These are phyloP conservation scores for Erynnis tages DNA, from an alignment of 2,888 invertebrate genomes.

Conservation along the genomic window DNA sequence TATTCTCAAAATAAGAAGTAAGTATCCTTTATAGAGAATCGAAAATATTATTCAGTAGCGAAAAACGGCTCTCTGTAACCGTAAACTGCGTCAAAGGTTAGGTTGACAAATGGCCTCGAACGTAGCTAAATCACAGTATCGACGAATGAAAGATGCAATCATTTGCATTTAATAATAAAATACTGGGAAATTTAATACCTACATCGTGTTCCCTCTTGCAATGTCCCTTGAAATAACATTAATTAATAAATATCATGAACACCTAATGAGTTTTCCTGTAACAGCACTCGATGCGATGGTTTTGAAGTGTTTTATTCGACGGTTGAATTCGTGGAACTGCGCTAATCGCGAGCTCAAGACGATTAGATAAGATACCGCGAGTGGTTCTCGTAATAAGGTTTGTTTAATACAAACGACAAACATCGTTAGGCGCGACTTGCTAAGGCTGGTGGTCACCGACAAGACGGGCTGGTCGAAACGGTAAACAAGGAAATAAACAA, in stretches of 20 bases:
- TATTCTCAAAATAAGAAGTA: background rate
- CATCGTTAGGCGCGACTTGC: constrained; percentile 7
- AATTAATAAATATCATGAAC: background rate
- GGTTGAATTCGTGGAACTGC: background rate
- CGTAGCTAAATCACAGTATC: constrained; percentile 1
- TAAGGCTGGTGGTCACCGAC: no score
- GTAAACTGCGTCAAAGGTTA: constrained; percentile 3
- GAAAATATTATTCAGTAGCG: background rate
- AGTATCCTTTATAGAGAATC: no score
- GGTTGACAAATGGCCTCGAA: constrained; percentile 7
- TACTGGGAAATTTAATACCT: constrained; percentile 6
- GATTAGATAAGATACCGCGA: constrained; percentile 3
- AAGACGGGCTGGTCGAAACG: no score
- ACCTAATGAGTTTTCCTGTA: constrained; percentile 2
- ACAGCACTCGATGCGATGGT: background rate
- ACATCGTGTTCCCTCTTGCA: background rate
- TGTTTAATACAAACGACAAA: background rate
- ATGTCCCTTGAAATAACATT: background rate
- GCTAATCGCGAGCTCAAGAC: constrained; percentile 10
- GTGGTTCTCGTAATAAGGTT: background rate
- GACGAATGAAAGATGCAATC: constrained; percentile 1
- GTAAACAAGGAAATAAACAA: no score
- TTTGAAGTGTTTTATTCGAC: background rate
- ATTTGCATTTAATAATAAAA: background rate
- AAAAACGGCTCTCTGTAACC: background rate